phyloP scores from a whole-genome alignment of 92 coral and sea anemone genomes.

The Umimayanthus chanpuru region DNA sequence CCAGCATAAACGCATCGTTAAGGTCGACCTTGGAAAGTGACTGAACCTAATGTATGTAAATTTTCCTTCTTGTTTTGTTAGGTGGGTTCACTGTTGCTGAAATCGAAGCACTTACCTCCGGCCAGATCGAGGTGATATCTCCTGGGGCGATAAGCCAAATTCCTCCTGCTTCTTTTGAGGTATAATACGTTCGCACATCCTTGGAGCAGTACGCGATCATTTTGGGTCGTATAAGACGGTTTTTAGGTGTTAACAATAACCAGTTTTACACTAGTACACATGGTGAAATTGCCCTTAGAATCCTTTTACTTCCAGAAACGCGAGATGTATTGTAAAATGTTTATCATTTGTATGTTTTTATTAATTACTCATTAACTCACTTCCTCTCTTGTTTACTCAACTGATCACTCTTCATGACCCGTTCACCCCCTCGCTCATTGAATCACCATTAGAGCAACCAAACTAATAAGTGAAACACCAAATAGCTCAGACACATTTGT shows the following conservation, averaged over 20 bases:
- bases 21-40: not conserved
- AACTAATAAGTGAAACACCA: no score
- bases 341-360: no score
- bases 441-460: not conserved
- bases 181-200: not conserved
- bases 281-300: no score
- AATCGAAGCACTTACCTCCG: slow-evolving; percentile 54
- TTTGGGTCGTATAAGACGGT: not conserved
- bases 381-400: not conserved
- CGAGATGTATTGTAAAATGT: no score
- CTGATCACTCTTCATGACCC: not conserved
- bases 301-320: no score
- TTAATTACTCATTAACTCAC: not conserved
- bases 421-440: not conserved
- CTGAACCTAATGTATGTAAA: not conserved
- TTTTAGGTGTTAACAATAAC: not conserved
- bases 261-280: no score
- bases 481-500: no score
- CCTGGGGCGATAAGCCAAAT: slow-evolving; percentile 66
- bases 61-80: slow-evolving; percentile 5
- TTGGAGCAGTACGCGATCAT: not conserved
- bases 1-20: not conserved
- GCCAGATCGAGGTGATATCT: slow-evolving; percentile 60
- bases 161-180: slow-evolving; percentile 62
- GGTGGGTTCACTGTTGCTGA: slow-evolving; percentile 72